Percentiles rank a stretch among this genome's conserved stretches.
Evolutionary conservation across 2,888 invertebrate genomes (phyloP).

Genomic region (Coelinius sp.): DNA sequence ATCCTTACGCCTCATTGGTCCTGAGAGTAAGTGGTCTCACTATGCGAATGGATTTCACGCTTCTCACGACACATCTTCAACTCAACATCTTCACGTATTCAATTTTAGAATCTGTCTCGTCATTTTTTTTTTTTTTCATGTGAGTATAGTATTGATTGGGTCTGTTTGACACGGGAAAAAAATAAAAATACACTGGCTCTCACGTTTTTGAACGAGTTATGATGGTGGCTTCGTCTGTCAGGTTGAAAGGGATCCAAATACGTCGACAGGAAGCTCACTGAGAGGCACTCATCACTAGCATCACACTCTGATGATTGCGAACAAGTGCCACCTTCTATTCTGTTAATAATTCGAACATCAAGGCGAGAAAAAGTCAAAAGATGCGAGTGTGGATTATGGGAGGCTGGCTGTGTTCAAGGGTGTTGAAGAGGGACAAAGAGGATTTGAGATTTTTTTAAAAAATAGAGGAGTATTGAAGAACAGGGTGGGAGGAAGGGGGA

Average conservation of each 20-base stretch:
- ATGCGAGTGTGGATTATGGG: neutral
- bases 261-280: slow-evolving; percentile 37
- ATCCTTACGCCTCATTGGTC: slow-evolving; percentile 64
- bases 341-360: slow-evolving; percentile 59
- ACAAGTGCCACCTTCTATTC: slow-evolving; percentile 44
- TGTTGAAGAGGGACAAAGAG: slow-evolving; percentile 1
- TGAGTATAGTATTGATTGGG: slow-evolving; percentile 41
- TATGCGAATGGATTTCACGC: slow-evolving; percentile 53
- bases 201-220: neutral
- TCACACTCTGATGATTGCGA: slow-evolving; percentile 39
- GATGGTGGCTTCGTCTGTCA: slow-evolving; percentile 10
- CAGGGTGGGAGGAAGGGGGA: neutral
- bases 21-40: slow-evolving; percentile 62
- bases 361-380: slow-evolving; percentile 49
- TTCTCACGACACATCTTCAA: slow-evolving; percentile 24
- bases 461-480: no score
- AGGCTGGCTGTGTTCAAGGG: slow-evolving; percentile 20
- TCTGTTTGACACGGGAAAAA: slow-evolving; percentile 48
- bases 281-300: slow-evolving; percentile 31
- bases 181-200: neutral
- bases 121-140: slow-evolving; percentile 29
- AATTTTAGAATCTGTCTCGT: slow-evolving; percentile 19
- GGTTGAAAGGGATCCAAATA: slow-evolving; percentile 34
- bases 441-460: neutral
- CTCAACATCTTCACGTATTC: neutral